Base-by-base conservation (phyloP, 1,140 invertebrate genomes). In the Drosophila guanche region DNA sequence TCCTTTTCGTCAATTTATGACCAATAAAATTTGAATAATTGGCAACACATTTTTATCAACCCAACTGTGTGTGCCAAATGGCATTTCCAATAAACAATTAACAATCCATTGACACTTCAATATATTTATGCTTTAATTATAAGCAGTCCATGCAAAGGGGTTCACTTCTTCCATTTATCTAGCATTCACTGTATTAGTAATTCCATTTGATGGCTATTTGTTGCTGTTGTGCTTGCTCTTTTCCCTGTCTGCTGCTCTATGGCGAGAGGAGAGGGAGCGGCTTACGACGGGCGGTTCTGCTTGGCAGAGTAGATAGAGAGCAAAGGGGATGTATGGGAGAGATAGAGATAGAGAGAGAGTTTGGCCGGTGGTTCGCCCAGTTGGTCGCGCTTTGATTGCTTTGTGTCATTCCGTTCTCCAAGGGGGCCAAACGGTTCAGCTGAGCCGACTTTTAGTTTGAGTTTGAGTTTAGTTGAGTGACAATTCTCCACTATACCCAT, bases 311-410 rank as follows among this genome's bases (percentile, higher is more conserved):
- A 16, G 12, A 52, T 16, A 65, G 16, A 16, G 29, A 69, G 54
- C 43, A 54, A 14, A 37, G 27, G 37, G 20, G 10, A 29, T 7
- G 20, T 27, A 20, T 8, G 54, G 25, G 4, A 23, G 45, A 6
- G n/a, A n/a, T n/a, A n/a, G n/a, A n/a, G 14, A 37, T 37, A 22
- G 25, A 12, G 37, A 23, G 27, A 27, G 45, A 65, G 52, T 40
- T 76, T 56, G 66, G 71, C 83, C 69, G 74, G 55, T 66, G 12
- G 72, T 67, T 80, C 54, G 78, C 54, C 72, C 55, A 53, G 65
- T 70, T 80, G 61, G 72, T 80, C 74, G 77, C 63, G 55, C 51
- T 79, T 79, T 86, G 81, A 81, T 86, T 85, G 81, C 81, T 81
- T 86, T 86, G 81, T 77, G 80, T 85, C 81, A 81, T 76, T 80